phyloP scores from a whole-genome alignment of 2,113 vertebrate species.

The Lagopus muta region DNA sequence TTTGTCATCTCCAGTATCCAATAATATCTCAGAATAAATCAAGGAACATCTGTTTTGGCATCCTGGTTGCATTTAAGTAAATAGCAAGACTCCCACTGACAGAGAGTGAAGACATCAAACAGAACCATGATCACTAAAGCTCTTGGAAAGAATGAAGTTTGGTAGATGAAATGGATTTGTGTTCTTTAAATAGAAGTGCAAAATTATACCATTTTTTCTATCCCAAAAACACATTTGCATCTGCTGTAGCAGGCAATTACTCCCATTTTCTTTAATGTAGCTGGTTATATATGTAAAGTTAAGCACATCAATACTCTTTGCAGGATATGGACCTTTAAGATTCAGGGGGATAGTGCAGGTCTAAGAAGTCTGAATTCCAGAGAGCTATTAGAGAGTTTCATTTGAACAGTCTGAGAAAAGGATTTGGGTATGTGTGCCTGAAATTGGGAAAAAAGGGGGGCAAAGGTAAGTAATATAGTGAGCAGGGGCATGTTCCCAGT shows the following conservation, averaged over 20 bases:
- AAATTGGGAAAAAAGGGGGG: background rate
- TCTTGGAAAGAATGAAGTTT: conserved; percentile 51
- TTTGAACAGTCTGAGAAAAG: background rate
- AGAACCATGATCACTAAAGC: conserved; percentile 47
- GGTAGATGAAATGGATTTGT: conserved; percentile 59
- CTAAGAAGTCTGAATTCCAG: background rate
- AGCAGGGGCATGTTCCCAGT: background rate
- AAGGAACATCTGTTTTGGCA: conserved; percentile 66
- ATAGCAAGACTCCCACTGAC: conserved; percentile 30
- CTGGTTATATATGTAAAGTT: conserved; percentile 25
- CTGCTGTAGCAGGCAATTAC: conserved; percentile 53
- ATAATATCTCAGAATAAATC: conserved; percentile 58
- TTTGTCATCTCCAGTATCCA: conserved; percentile 32
- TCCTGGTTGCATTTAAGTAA: conserved; percentile 60
- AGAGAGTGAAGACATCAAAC: conserved; percentile 44
- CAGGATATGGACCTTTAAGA: background rate
- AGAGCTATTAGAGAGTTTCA: background rate
- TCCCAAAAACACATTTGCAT: conserved; percentile 55
- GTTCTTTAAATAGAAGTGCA: conserved; percentile 63
- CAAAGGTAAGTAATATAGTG: background rate
- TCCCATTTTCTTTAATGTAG: conserved; percentile 46
- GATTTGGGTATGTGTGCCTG: background rate
- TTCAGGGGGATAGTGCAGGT: background rate
- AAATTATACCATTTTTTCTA: conserved; percentile 50
- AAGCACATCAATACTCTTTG: background rate